Percentiles rank a stretch among this genome's conserved stretches.
phyloP scores from a whole-genome alignment of 1,140 invertebrate species.

The Meloidogyne chitwoodi region DNA sequence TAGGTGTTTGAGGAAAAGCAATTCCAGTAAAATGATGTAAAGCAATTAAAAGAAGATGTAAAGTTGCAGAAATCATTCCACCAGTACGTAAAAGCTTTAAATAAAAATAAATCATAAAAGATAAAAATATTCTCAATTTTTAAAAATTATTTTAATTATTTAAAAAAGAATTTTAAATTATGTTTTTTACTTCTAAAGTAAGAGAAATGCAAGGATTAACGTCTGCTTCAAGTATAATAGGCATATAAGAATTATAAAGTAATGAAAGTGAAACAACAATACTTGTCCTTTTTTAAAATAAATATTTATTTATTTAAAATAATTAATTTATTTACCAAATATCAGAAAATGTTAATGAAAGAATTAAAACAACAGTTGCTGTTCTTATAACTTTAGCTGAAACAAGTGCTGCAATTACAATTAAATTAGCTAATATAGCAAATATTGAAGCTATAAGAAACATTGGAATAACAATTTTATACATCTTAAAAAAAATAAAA shows the following conservation, averaged over 20 bases:
- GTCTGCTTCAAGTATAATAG: constrained; percentile 32
- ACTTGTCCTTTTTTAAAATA: constrained; percentile 23
- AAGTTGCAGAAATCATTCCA: constrained; percentile 37
- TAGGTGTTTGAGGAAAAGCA: constrained; percentile 18
- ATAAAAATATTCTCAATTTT: too few species aligned
- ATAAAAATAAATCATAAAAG: background rate
- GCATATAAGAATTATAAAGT: constrained; percentile 44
- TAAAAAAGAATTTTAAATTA: background rate
- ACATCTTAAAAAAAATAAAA: constrained; percentile 31
- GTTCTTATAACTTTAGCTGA: constrained; percentile 40
- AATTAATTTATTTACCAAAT: constrained; percentile 25
- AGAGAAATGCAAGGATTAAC: constrained; percentile 45
- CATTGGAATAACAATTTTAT: constrained; percentile 41
- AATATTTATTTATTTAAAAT: background rate
- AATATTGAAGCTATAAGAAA: constrained; percentile 32
- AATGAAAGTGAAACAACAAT: constrained; percentile 40
- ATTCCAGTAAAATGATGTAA: constrained; percentile 43
- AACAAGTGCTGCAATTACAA: constrained; percentile 39
- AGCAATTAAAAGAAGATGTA: constrained; percentile 41
- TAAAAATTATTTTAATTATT: too few species aligned
- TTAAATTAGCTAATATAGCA: constrained; percentile 34
- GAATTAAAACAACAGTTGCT: constrained; percentile 41
- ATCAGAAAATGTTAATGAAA: constrained; percentile 41
- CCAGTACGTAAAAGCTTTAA: constrained; percentile 36
- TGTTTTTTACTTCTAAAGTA: constrained; percentile 25